These are phyloP conservation scores for Elanoides forficatus DNA, from an alignment of 2,113 vertebrate species.

Conservation along the genomic window DNA sequence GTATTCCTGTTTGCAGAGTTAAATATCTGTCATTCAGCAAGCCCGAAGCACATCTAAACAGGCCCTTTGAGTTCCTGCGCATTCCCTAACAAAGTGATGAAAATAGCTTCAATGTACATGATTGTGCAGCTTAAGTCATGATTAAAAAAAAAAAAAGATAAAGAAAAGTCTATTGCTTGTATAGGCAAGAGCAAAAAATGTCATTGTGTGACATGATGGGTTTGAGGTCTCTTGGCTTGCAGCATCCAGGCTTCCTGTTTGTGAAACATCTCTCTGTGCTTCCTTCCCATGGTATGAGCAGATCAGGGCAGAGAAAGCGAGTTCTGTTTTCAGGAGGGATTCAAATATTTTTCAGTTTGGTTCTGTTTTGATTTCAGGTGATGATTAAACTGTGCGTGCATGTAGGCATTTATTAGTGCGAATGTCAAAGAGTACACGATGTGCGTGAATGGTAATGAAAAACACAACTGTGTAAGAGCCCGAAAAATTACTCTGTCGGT, in stretches of 20 bases:
- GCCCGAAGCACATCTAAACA: neutral
- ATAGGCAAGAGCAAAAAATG: neutral
- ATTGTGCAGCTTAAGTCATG: constrained; percentile 1
- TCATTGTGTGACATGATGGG: neutral
- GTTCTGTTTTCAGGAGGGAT: neutral
- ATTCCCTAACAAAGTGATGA: neutral
- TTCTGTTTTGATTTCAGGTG: constrained; percentile 8
- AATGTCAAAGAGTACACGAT: neutral
- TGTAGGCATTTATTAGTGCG: neutral
- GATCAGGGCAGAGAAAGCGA: neutral
- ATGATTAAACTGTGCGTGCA: neutral
- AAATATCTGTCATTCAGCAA: constrained; percentile 31
- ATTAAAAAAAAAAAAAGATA: neutral
- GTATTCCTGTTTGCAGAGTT: neutral
- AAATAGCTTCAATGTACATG: neutral
- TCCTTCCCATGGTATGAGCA: neutral
- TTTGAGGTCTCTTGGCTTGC: neutral
- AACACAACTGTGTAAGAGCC: neutral
- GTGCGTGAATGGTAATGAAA: neutral
- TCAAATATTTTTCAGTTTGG: neutral
- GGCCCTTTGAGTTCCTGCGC: neutral
- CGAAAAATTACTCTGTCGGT: neutral
- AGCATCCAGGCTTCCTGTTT: neutral
- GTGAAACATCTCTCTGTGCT: neutral
- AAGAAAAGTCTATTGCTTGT: neutral